phyloP scores from a whole-genome alignment of 2,797 vertebrate species.

The Salarias fasciatus region DNA sequence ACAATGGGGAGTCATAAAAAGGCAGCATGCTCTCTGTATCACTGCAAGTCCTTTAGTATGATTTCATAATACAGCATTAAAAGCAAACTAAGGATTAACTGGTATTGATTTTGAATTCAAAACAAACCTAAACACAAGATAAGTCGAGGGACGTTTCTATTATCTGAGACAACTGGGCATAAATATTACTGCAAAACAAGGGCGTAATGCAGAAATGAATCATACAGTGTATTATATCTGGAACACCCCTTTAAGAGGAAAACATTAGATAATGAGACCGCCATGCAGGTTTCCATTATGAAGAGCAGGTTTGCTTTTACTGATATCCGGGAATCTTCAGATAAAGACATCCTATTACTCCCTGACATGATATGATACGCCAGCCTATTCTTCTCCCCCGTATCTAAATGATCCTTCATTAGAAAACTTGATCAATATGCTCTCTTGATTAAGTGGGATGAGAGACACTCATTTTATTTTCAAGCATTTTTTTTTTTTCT shows the following conservation, averaged over 20 bases:
- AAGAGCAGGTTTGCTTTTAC: constrained; percentile 61
- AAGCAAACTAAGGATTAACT: neutral
- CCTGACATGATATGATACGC: constrained; percentile 80
- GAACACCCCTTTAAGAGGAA: constrained; percentile 40
- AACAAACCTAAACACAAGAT: neutral
- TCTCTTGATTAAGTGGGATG: constrained; percentile 90
- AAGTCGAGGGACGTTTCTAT: neutral
- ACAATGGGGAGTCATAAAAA: too few species aligned
- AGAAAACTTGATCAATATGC: constrained; percentile 86
- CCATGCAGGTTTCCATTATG: constrained; percentile 59
- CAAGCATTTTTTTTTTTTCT: constrained; percentile 86
- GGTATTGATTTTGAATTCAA: neutral
- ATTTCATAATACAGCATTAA: neutral
- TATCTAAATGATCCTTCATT: constrained; percentile 86
- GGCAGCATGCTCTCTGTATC: neutral
- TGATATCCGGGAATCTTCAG: constrained; percentile 78
- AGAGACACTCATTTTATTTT: constrained; percentile 95
- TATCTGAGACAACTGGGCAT: neutral
- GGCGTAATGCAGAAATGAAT: neutral
- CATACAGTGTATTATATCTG: constrained; percentile 13
- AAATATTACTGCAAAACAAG: neutral
- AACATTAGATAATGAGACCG: constrained; percentile 46
- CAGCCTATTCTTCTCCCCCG: constrained; percentile 73
- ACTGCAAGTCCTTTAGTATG: neutral
- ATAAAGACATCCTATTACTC: constrained; percentile 83